phyloP scores from a whole-genome alignment of 2,113 vertebrate genomes.

The Dryoscopus gambensis region DNA sequence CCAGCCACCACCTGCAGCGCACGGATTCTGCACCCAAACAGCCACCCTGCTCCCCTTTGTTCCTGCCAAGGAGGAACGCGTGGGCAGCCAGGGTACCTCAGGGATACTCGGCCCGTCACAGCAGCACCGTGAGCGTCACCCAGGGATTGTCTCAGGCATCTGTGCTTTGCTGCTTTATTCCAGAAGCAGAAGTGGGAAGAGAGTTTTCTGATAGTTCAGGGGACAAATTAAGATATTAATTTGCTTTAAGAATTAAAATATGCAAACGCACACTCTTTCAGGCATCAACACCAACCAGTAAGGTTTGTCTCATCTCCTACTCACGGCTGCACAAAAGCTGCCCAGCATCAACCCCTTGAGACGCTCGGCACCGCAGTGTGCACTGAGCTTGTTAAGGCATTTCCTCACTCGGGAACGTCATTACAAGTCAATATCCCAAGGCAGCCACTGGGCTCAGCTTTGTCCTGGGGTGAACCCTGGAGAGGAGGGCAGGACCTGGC shows the following conservation, averaged over 20 bases:
- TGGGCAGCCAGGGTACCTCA: background rate
- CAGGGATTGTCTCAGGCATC: background rate
- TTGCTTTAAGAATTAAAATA: background rate
- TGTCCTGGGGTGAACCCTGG: background rate
- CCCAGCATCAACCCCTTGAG: rapidly evolving
- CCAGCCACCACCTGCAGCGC: rapidly evolving
- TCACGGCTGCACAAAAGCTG: rapidly evolving
- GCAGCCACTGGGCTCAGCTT: background rate
- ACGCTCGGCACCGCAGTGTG: rapidly evolving
- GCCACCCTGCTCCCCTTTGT: rapidly evolving
- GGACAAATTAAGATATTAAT: background rate
- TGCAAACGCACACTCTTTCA: rapidly evolving
- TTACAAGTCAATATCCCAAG: background rate
- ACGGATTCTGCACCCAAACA: rapidly evolving
- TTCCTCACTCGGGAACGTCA: background rate
- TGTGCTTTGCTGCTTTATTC: rapidly evolving
- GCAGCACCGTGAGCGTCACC: background rate
- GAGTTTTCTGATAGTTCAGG: background rate
- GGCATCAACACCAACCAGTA: background rate
- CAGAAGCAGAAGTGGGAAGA: background rate
- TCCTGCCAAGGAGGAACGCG: background rate
- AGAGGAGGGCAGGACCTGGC: background rate
- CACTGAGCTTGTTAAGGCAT: rapidly evolving
- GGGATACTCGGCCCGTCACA: background rate
- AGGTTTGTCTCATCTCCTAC: background rate